These are phyloP conservation scores for Clarias platycephalus DNA, from an alignment of 2,797 vertebrate genomes.

Conservation along the genomic window DNA sequence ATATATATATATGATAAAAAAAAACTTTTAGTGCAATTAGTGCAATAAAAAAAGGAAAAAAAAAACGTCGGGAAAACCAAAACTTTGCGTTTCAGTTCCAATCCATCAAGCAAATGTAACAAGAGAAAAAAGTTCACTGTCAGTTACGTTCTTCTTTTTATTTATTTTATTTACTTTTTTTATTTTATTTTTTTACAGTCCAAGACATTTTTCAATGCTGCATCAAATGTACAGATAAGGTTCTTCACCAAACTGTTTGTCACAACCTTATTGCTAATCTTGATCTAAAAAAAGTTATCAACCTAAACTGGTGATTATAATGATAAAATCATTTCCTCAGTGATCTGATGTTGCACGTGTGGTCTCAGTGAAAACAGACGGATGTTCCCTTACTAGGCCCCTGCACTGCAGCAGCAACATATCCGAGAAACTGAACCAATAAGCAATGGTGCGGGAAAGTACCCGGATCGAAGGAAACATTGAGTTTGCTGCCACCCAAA, in stretches of 20 bases:
- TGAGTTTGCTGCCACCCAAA: conserved; percentile 58
- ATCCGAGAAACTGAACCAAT: neutral
- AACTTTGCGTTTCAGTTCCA: neutral
- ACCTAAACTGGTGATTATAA: neutral
- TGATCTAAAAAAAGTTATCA: neutral
- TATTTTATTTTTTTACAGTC: neutral
- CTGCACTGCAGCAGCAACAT: conserved; percentile 31
- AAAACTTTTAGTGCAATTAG: neutral
- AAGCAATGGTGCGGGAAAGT: neutral
- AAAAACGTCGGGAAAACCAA: neutral
- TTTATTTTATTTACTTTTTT: neutral
- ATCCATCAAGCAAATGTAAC: neutral
- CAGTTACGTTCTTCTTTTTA: too few relatives aligned
- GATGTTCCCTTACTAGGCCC: neutral
- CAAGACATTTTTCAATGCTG: neutral
- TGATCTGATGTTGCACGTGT: neutral
- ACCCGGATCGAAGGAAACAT: conserved; percentile 34
- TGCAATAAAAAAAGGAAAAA: neutral
- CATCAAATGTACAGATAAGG: neutral
- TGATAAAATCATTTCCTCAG: neutral
- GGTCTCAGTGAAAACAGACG: neutral
- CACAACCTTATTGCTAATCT: neutral
- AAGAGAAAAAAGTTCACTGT: neutral
- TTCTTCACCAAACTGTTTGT: neutral
- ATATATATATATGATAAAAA: neutral